Percentiles rank a stretch among this genome's conserved stretches.
Evolutionary conservation across 2,888 invertebrate species (phyloP).

Genomic region (Trichopria drosophilae): DNA sequence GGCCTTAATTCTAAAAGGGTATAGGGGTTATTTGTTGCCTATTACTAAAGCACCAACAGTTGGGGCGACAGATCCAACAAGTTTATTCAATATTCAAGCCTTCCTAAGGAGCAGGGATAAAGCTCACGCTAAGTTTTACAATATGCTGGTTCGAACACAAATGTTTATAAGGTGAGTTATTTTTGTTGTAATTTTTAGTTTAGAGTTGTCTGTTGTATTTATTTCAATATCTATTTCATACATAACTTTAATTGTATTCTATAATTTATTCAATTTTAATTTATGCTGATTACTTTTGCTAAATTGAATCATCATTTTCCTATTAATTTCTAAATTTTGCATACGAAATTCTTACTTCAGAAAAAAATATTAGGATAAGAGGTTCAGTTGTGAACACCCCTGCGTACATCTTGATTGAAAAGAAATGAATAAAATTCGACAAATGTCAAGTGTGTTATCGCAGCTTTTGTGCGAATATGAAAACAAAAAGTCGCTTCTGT

Average conservation of each 20-base stretch:
- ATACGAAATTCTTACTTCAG: no score
- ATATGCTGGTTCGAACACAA: slow-evolving; percentile 87
- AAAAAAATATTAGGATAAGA: no score
- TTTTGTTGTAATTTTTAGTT: slow-evolving; percentile 5
- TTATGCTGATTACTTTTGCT: not conserved
- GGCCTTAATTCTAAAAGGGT: slow-evolving; percentile 89
- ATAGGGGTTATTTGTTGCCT: slow-evolving; percentile 83
- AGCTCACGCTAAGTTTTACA: slow-evolving; percentile 86
- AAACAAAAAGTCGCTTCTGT: no score
- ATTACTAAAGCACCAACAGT: slow-evolving; percentile 92
- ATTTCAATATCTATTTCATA: slow-evolving; percentile 1
- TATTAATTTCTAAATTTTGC: not conserved
- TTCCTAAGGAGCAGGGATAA: slow-evolving; percentile 89
- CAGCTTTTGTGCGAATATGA: no score
- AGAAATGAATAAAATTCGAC: no score
- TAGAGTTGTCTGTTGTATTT: slow-evolving; percentile 3
- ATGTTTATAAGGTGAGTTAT: slow-evolving; percentile 75
- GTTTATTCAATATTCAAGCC: slow-evolving; percentile 89
- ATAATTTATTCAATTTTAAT: not conserved
- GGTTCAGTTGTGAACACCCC: no score
- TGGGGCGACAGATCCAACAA: slow-evolving; percentile 92
- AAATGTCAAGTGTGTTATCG: no score
- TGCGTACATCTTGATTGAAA: no score
- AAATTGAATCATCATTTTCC: not conserved
- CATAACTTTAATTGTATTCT: not conserved